Percentiles rank a stretch among this genome's conserved stretches.
These are phyloP conservation scores for Phania funesta DNA, from an alignment of 2,888 invertebrate species.

Conservation along the genomic window DNA sequence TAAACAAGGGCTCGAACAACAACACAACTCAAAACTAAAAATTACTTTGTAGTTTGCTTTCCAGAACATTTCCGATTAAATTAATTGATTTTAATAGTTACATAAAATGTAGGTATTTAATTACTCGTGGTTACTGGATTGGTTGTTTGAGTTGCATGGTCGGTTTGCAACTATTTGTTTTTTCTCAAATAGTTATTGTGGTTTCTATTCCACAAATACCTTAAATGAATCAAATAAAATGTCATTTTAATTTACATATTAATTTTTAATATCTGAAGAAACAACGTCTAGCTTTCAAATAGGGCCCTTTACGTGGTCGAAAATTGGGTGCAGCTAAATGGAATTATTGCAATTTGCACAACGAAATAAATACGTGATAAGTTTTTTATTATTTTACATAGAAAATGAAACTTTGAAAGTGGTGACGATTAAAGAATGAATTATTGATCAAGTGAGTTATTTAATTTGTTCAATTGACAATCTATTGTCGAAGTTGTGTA, in stretches of 20 bases:
- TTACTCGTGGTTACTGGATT: conserved; percentile 28
- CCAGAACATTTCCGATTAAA: conserved; percentile 70
- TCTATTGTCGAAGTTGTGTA: too few species aligned
- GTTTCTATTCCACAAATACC: conserved; percentile 22
- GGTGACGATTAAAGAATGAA: too few species aligned
- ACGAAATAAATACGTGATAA: neutral
- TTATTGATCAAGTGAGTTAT: too few species aligned
- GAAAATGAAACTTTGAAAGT: too few species aligned
- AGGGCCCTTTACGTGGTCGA: conserved; percentile 21
- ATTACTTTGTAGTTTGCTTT: neutral
- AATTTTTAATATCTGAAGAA: conserved; percentile 20
- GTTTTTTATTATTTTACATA: too few species aligned
- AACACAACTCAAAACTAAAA: neutral
- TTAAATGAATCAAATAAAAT: conserved; percentile 42
- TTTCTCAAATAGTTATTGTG: neutral
- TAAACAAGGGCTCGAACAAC: too few species aligned
- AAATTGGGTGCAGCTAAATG: conserved; percentile 49
- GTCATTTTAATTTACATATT: conserved; percentile 50
- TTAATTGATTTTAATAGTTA: conserved; percentile 75
- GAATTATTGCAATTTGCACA: conserved; percentile 7
- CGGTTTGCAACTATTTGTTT: conserved; percentile 2
- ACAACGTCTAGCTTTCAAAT: conserved; percentile 16
- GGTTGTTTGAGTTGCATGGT: conserved; percentile 10
- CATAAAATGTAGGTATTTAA: conserved; percentile 53
- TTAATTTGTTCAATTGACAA: too few species aligned